Conservation (phyloP, 2,113 vertebrate species). For the Rhineura floridana region DNA sequence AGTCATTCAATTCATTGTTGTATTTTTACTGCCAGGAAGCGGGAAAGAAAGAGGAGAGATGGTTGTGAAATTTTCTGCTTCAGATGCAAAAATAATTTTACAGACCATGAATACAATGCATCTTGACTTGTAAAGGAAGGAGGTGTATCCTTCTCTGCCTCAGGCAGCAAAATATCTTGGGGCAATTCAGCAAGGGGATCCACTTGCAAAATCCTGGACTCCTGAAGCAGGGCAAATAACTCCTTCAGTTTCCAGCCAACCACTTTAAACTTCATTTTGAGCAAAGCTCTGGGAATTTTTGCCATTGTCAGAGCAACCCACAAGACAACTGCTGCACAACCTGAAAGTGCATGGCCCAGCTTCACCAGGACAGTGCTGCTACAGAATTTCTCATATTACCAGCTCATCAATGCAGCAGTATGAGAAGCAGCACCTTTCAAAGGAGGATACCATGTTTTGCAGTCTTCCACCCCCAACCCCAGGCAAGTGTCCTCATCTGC, state of each 20-base stretch:
- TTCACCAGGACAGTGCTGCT: not conserved
- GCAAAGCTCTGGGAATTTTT: conserved; percentile 31
- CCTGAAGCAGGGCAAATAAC: not conserved
- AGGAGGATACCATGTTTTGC: not conserved
- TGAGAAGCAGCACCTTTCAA: not conserved
- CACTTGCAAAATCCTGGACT: not conserved
- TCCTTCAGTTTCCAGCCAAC: conserved; percentile 26
- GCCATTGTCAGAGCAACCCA: too few species aligned
- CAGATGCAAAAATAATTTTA: too few species aligned
- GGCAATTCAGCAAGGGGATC: not conserved
- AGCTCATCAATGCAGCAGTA: not conserved
- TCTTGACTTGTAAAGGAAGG: too few species aligned
- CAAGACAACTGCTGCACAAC: not conserved
- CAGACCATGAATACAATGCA: too few species aligned
- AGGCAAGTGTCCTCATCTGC: not conserved
- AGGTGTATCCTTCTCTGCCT: too few species aligned
- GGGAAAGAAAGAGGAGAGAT: too few species aligned
- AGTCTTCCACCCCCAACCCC: not conserved
- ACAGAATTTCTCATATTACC: not conserved
- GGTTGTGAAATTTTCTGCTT: too few species aligned
- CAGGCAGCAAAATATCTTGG: too few species aligned
- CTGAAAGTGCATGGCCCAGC: not conserved
- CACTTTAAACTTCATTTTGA: not conserved
- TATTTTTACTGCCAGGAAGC: too few species aligned
- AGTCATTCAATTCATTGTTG: too few species aligned